Conservation (phyloP, 2,888 invertebrate genomes). For the Pycnomerus fuliginosus region DNA sequence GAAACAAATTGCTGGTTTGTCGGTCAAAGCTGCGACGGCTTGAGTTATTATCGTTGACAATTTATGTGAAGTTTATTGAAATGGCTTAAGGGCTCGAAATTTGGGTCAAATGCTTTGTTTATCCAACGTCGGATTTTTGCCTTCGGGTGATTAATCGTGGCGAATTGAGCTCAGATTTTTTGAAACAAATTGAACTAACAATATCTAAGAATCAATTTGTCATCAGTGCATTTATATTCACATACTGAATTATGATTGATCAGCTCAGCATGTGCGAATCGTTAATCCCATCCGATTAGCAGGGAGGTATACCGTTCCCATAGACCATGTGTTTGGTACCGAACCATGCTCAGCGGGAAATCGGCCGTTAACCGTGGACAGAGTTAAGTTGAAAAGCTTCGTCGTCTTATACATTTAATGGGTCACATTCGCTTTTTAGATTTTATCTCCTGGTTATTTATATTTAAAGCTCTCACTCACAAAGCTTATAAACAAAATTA, state of each 20-base stretch:
- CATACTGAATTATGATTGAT: conserved; percentile 34
- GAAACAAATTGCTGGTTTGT: too few relatives aligned
- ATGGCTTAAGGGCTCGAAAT: too few relatives aligned
- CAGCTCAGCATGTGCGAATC: conserved; percentile 29
- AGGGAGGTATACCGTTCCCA: conserved; percentile 43
- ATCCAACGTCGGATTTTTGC: too few relatives aligned
- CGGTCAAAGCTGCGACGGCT: too few relatives aligned
- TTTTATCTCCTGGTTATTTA: conserved; percentile 35
- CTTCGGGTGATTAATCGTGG: too few relatives aligned
- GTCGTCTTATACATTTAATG: conserved; percentile 35
- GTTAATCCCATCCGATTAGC: conserved; percentile 38
- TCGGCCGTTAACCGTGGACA: conserved; percentile 41
- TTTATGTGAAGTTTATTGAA: too few relatives aligned
- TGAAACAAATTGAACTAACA: too few relatives aligned
- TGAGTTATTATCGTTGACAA: too few relatives aligned
- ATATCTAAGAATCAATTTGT: too few relatives aligned
- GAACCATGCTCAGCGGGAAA: conserved; percentile 36
- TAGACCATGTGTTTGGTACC: conserved; percentile 37
- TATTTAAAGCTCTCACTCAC: conserved; percentile 41
- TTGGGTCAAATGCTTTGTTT: too few relatives aligned
- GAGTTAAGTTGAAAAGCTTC: conserved; percentile 41
- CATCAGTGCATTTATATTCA: too few relatives aligned
- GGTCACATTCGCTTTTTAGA: conserved; percentile 39
- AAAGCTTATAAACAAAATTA: conserved; percentile 49
- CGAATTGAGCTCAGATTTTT: too few relatives aligned